phyloP scores from a whole-genome alignment of 2,888 invertebrate genomes.

The Rhagonycha fulva region DNA sequence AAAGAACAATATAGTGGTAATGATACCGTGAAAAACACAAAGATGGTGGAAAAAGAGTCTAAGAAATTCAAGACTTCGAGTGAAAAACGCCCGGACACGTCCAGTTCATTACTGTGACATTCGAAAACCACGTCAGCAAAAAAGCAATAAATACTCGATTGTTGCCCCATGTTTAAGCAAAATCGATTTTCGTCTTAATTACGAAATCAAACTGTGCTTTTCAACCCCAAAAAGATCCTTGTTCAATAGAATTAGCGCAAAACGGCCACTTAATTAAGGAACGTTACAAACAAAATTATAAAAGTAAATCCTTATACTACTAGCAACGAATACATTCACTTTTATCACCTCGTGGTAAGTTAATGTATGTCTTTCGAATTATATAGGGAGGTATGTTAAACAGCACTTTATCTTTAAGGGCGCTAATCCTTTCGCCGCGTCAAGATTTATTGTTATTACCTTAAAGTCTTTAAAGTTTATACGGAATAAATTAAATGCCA shows the following conservation, averaged over 20 bases:
- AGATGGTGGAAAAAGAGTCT: background rate
- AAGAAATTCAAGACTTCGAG: conserved; percentile 10
- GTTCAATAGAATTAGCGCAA: background rate
- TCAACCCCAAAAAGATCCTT: background rate
- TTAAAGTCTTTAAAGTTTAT: conserved; percentile 30
- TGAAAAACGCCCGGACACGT: conserved; percentile 24
- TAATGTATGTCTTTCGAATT: background rate
- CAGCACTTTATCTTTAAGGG: conserved; percentile 29
- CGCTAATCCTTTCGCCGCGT: conserved; percentile 32
- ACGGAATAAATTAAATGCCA: conserved; percentile 22
- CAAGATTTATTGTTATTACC: conserved; percentile 33
- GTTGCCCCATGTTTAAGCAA: background rate
- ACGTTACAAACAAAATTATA: background rate
- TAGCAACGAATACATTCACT: background rate
- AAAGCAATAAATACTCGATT: background rate
- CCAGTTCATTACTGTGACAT: conserved; percentile 26
- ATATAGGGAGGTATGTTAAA: conserved; percentile 30
- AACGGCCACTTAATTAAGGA: background rate
- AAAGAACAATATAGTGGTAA: conserved; percentile 25
- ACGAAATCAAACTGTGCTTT: background rate
- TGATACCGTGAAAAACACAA: conserved; percentile 9
- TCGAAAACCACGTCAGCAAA: conserved; percentile 20
- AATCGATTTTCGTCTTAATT: background rate
- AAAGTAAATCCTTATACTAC: background rate
- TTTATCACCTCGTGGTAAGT: background rate